A percentile compares a stretch with the other conserved stretches of the same genome.
These are phyloP conservation scores for Melanaphis sacchari DNA, from an alignment of 1,140 invertebrate species.

Conservation along the genomic window DNA sequence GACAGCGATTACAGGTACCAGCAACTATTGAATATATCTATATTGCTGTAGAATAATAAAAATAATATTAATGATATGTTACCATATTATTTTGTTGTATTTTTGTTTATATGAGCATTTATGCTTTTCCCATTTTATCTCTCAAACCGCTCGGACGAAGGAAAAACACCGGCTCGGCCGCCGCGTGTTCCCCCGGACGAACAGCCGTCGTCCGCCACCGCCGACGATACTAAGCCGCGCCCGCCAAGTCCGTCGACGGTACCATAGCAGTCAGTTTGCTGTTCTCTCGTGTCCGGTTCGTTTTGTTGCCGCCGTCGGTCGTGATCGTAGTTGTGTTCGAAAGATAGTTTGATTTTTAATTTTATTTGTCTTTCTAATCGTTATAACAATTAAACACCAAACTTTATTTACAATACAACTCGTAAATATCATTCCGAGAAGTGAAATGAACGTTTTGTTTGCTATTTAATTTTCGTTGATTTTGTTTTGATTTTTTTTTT, in stretches of 20 bases:
- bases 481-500: background rate
- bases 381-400: background rate
- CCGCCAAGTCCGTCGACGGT: constrained; percentile 5
- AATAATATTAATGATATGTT: background rate
- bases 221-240: constrained; percentile 12
- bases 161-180: background rate
- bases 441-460: background rate
- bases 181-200: constrained; percentile 14
- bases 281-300: constrained; percentile 40
- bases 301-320: constrained; percentile 3
- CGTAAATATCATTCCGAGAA: background rate
- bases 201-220: background rate
- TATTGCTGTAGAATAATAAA: background rate
- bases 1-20: background rate
- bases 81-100: background rate
- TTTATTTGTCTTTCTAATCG: background rate
- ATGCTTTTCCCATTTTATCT: background rate
- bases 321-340: background rate
- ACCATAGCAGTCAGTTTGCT: background rate
- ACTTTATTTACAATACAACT: background rate
- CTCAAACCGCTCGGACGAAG: background rate
- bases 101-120: background rate
- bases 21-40: background rate
- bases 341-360: background rate
- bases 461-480: background rate